Evolutionary conservation across 2,797 vertebrate species (phyloP).

Genomic region (Megalops cyprinoides): DNA sequence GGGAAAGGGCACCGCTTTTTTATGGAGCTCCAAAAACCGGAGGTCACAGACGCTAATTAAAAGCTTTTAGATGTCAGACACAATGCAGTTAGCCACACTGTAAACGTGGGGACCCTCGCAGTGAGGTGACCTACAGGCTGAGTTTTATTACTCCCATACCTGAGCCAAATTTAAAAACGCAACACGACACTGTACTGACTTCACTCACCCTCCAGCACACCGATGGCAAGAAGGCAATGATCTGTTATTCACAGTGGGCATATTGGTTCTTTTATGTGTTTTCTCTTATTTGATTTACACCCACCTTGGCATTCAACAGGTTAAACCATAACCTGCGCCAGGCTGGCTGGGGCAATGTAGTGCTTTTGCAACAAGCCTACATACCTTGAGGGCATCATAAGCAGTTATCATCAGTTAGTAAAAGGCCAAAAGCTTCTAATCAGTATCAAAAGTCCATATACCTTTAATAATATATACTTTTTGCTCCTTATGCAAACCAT

Average conservation of each 20-base stretch:
- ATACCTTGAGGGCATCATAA: too few species aligned
- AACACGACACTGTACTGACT: too few species aligned
- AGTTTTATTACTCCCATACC: too few species aligned
- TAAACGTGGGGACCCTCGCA: conserved; percentile 36
- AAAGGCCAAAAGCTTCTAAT: not conserved
- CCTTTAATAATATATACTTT: too few species aligned
- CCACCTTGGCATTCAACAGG: too few species aligned
- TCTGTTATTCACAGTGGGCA: not conserved
- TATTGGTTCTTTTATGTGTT: not conserved
- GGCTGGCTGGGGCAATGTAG: not conserved
- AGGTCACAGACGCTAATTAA: conserved; percentile 37
- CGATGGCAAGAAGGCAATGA: too few species aligned
- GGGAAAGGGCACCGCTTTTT: conserved; percentile 23
- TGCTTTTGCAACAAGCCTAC: not conserved
- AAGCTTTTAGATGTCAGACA: conserved; percentile 19
- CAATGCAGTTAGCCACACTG: conserved; percentile 35
- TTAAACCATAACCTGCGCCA: too few species aligned
- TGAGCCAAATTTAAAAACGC: too few species aligned
- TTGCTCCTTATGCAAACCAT: too few species aligned
- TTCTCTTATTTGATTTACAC: not conserved
- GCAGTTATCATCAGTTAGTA: conserved; percentile 12
- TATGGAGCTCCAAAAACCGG: conserved; percentile 1
- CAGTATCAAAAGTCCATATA: too few species aligned
- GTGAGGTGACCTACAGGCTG: too few species aligned
- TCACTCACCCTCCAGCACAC: too few species aligned